Evolutionary conservation across 2,113 vertebrate genomes (phyloP), one percentile per base, ranked within the genome.

Genomic region (Asarcornis scutulata): DNA sequence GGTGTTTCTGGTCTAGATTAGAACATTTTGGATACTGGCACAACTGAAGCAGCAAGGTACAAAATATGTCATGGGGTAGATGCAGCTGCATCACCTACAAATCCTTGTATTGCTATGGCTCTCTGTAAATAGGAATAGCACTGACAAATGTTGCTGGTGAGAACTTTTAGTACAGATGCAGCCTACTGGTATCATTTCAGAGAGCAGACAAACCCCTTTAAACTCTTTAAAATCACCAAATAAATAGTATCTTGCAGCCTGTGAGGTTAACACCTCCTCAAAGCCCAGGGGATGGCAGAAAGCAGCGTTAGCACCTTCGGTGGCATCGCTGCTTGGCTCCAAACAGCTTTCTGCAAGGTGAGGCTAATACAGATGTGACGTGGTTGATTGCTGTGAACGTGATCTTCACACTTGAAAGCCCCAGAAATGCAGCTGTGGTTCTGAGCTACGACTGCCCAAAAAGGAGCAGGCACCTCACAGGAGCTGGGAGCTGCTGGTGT

Each of bases 261-360:
- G 22, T 0, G 11, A 68, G 80, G 80, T 91, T 93, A 29, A 44
- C 86, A 68, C 87, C 93, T 89, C 74, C 0, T 7, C 5, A 5
- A 46, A 32, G 40, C 29, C 69, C 1, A 0, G 1, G 13, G 71
- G 1, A 0, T 9, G 32, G 77, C 21, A 0, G 74, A 63, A 46
- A 40, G 66, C 11, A 1, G 78, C 0, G 0, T 74, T 66, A 44
- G 15, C 82, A 13, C 85, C 78, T 91, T 48, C 63, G 58, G 44
- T 68, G 91, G 85, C 89, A 84, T 77, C 0, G 1, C 83, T 56
- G 78, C 63, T 62, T 38, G 89, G 71, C 78, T 83, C 55, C 38
- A 31, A 25, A 48, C 60, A 77, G 81, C 74, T 89, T 94, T 88
- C 87, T 94, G 78, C 89, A 68, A 69, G 78, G 62, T 64, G 77